Evolutionary conservation across 2,888 invertebrate genomes (phyloP).

Genomic region (Morinoia aosen): DNA sequence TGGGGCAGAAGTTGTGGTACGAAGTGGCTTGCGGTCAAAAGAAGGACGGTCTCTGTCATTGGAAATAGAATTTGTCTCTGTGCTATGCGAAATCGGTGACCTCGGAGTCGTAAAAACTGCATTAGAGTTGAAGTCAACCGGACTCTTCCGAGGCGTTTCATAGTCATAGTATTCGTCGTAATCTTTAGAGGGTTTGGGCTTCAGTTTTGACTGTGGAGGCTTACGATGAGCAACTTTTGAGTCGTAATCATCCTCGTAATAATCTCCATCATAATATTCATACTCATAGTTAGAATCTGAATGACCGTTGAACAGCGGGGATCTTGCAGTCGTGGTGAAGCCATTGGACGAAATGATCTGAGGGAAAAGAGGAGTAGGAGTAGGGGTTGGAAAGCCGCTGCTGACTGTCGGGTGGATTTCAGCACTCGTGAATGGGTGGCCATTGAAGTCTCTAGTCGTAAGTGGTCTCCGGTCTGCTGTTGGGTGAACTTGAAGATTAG

Average conservation of each 20-base stretch:
- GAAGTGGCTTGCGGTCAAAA: neutral
- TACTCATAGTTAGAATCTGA: neutral
- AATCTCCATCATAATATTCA: conserved; percentile 43
- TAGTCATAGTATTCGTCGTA: conserved; percentile 16
- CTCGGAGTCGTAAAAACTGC: neutral
- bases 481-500: neutral
- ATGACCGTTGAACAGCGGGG: neutral
- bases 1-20: neutral
- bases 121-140: neutral
- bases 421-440: neutral
- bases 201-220: neutral
- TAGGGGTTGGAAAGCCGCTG: neutral
- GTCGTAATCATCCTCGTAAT: conserved; percentile 19
- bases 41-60: neutral
- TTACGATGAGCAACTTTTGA: neutral
- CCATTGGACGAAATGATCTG: neutral
- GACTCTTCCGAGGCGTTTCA: neutral
- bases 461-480: neutral
- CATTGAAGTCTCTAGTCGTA: neutral
- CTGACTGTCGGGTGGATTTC: neutral
- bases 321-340: conserved; percentile 6
- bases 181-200: neutral
- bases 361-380: neutral
- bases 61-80: conserved; percentile 1
- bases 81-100: neutral